Conservation (phyloP, 53 echinoderm and acorn worm genomes). For the Paracentrotus lividus region DNA sequence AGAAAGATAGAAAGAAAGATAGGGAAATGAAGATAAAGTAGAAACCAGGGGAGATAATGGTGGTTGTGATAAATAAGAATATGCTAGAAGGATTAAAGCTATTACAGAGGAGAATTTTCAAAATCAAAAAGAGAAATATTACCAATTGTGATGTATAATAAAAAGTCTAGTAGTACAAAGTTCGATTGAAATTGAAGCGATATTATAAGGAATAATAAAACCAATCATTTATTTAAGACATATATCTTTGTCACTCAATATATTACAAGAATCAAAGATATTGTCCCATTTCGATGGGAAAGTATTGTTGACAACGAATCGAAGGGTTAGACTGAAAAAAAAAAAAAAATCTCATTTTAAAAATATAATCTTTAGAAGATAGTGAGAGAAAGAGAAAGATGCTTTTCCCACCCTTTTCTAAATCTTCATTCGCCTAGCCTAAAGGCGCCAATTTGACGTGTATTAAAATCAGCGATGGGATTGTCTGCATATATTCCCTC, state of each 20-base stretch:
- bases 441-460: conserved; percentile 39
- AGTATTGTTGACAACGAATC: no score
- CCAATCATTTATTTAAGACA: not conserved
- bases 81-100: no score
- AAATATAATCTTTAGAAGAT: not conserved
- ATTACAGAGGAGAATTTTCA: no score
- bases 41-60: not conserved
- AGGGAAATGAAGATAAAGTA: not conserved
- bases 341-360: not conserved
- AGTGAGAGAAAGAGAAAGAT: not conserved
- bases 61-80: no score
- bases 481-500: not conserved
- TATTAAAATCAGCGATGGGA: conserved; percentile 33
- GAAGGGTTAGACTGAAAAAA: not conserved
- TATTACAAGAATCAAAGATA: not conserved
- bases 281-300: not conserved
- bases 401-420: conserved; percentile 40
- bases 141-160: no score
- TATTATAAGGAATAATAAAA: no score
- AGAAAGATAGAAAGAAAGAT: not conserved
- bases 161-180: no score
- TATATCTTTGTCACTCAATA: not conserved
- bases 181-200: no score
- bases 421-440: not conserved
- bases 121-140: no score